A percentile compares a stretch with the other conserved stretches of the same genome.
phyloP scores from a whole-genome alignment of 2,113 vertebrate genomes.

The Maccullochella peelii region DNA sequence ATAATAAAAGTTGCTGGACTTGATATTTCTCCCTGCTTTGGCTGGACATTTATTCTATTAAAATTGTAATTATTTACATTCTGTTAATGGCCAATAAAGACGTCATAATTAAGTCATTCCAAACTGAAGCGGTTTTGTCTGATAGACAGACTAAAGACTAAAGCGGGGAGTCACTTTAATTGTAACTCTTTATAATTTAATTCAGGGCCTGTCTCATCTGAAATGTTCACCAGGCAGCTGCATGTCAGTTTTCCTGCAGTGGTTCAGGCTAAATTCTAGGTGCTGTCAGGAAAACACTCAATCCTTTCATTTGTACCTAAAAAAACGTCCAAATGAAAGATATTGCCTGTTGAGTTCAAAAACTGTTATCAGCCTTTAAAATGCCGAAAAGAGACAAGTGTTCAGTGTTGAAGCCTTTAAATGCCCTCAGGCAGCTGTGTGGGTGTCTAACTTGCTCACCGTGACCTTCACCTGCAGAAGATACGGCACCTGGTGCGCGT shows the following conservation, averaged over 20 bases:
- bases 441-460: background rate
- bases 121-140: background rate
- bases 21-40: background rate
- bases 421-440: background rate
- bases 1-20: background rate
- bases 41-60: background rate
- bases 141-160: too few species aligned
- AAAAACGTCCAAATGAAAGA: background rate
- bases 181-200: background rate
- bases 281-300: too few species aligned
- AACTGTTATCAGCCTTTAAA: background rate
- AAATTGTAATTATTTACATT: background rate
- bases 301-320: background rate
- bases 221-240: too few species aligned
- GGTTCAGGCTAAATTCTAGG: background rate
- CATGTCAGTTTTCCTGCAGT: background rate
- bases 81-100: background rate
- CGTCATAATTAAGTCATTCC: background rate
- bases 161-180: background rate
- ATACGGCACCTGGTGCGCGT: slow-evolving; percentile 95
- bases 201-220: background rate
- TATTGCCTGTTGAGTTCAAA: background rate
- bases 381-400: too few species aligned
- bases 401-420: background rate
- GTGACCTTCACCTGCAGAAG: slow-evolving; percentile 83